Evolutionary conservation across 2,888 invertebrate species (phyloP).

Genomic region (Andrena praecox): DNA sequence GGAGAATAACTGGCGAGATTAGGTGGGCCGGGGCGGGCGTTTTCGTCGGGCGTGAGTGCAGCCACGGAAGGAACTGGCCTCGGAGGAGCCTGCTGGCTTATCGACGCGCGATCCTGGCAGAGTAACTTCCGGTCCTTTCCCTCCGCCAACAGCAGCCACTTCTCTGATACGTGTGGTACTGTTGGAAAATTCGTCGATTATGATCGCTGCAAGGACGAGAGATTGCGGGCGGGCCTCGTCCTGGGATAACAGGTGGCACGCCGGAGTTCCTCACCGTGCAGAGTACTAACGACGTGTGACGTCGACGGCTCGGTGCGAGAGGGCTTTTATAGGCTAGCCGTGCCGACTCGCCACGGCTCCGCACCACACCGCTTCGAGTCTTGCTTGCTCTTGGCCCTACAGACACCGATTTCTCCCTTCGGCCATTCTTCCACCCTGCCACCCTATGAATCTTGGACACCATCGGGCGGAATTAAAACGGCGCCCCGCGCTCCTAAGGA

Average conservation of each 20-base stretch:
- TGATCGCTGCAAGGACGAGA: neutral
- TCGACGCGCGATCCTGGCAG: slow-evolving; percentile 21
- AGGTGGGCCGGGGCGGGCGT: neutral
- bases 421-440: neutral
- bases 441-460: neutral
- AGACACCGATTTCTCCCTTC: slow-evolving; percentile 55
- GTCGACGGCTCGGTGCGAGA: slow-evolving; percentile 76
- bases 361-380: slow-evolving; percentile 64
- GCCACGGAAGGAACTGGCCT: neutral
- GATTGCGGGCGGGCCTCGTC: slow-evolving; percentile 19
- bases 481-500: no score
- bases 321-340: slow-evolving; percentile 81
- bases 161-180: neutral
- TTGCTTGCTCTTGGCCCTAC: slow-evolving; percentile 49
- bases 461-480: no score
- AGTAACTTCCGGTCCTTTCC: slow-evolving; percentile 34
- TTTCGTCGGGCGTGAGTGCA: neutral
- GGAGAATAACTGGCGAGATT: neutral
- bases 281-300: slow-evolving; percentile 82
- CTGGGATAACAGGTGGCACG: slow-evolving; percentile 70
- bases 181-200: neutral
- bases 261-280: slow-evolving; percentile 77
- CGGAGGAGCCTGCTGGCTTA: slow-evolving; percentile 6
- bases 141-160: no score
- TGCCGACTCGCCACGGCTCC: slow-evolving; percentile 64